Conservation (phyloP, 2,888 invertebrate species). For the Xestia xanthographa region DNA sequence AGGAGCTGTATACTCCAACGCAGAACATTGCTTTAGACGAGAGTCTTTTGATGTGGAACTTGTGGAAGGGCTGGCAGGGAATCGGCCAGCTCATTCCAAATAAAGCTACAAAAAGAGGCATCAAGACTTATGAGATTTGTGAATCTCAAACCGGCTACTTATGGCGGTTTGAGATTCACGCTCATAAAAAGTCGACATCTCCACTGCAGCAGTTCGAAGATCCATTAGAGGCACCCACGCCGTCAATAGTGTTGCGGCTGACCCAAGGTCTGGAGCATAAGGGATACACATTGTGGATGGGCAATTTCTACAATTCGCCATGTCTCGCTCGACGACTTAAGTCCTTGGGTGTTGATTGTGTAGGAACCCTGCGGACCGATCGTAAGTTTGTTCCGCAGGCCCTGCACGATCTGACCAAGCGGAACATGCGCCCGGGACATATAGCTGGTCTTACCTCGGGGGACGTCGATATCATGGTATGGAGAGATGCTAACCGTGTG, state of each 20-base stretch:
- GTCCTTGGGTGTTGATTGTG: constrained; percentile 4
- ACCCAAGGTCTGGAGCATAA: too few species aligned
- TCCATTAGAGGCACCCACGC: constrained; percentile 41
- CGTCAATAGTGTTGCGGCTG: constrained; percentile 28
- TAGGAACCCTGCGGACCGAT: not conserved
- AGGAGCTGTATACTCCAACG: constrained; percentile 5
- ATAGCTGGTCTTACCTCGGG: too few species aligned
- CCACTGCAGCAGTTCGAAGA: constrained; percentile 3
- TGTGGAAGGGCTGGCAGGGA: constrained; percentile 59
- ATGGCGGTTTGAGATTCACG: constrained; percentile 62
- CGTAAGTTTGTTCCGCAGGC: constrained; percentile 1
- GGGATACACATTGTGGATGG: constrained; percentile 7
- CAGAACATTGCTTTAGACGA: not conserved
- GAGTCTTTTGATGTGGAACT: constrained; percentile 45
- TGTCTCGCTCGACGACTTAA: constrained; percentile 5
- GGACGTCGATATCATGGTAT: too few species aligned
- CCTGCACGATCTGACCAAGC: too few species aligned
- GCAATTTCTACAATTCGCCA: constrained; percentile 5
- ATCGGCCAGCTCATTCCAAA: constrained; percentile 53
- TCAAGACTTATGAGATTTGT: constrained; percentile 62
- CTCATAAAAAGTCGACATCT: constrained; percentile 15
- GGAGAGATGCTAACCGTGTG: too few species aligned
- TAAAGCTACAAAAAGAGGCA: constrained; percentile 46
- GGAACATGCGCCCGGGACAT: too few species aligned
- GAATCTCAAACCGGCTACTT: constrained; percentile 63